Base-by-base conservation (phyloP, 37 sponge, comb jelly and placozoan genomes). In the Ianthella basta region DNA sequence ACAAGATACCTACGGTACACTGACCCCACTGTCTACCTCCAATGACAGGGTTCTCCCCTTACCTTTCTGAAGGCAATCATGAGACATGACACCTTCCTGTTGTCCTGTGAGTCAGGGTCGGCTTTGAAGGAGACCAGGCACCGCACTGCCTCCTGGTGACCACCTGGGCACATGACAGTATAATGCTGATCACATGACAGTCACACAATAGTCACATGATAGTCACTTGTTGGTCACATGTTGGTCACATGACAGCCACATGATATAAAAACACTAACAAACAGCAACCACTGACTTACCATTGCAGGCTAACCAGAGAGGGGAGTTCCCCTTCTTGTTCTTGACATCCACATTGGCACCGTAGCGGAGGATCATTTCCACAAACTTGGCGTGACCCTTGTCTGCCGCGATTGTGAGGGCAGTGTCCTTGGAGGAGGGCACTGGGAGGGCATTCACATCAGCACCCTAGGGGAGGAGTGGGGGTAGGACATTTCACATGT, bases 271-370 rank as follows among this genome's bases (percentile, higher is more conserved):
- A 34, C 8, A 72, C 37, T 72, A 34, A 4, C 40, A 72, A 36
- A 41, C 24, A 25, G 53, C 19, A 24, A 36, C 20, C 12, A 1
- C 20, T 41, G 39, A 25, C 85, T 72, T 74, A 83, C 95, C 96
- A 87, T 96, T 93, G 64, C 86, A 81, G n/a, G 96, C 94, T 32
- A 96, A 90, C 96, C 96, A 96, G 56, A 96, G 90, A 38, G 96
- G 96, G 63, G 96, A 93, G 63, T 92, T 92, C 38, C 96, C 96
- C 87, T 96, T 96, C 88, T 96, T 96, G 83, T 96, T 96, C 91
- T 92, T 92, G 23, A 93, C 96, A 33, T 96, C 96, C 15, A 93
- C 89, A 61, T 86, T 68, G n/a, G 96, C 94, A 12, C 90, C 94
- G 32, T 82, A 40, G 12, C 83, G 72, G 19, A 96, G 85, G 24